These are phyloP conservation scores for Apistogramma diplotaenia DNA, from an alignment of 2,113 vertebrate genomes.

Conservation along the genomic window DNA sequence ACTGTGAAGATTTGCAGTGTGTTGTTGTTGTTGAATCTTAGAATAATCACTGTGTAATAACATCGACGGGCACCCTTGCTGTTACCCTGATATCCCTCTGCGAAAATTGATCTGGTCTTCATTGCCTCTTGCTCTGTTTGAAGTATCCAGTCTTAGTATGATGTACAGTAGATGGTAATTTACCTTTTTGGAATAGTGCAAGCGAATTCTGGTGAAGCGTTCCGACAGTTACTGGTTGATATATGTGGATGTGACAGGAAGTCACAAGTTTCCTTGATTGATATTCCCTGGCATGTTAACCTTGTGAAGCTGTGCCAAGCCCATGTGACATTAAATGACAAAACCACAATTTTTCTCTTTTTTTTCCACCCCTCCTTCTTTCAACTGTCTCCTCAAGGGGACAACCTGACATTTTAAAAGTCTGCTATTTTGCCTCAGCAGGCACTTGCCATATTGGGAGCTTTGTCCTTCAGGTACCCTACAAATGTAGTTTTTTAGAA, in stretches of 20 bases:
- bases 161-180: slow-evolving; percentile 38
- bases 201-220: slow-evolving; percentile 24
- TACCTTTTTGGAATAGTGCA: slow-evolving; percentile 21
- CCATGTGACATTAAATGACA: slow-evolving; percentile 64
- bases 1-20: slow-evolving; percentile 40
- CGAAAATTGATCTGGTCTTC: slow-evolving; percentile 44
- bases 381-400: slow-evolving; percentile 58
- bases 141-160: slow-evolving; percentile 41
- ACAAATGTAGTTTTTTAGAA: slow-evolving; percentile 3
- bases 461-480: slow-evolving; percentile 56
- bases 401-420: slow-evolving; percentile 66
- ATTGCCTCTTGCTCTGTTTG: slow-evolving; percentile 28
- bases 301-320: slow-evolving; percentile 55
- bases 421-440: slow-evolving; percentile 68
- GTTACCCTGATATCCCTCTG: slow-evolving; percentile 40
- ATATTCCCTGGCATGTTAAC: slow-evolving; percentile 66
- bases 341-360: slow-evolving; percentile 39
- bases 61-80: slow-evolving; percentile 36
- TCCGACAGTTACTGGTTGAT: slow-evolving; percentile 42
- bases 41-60: slow-evolving; percentile 62
- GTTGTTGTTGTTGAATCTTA: slow-evolving; percentile 38
- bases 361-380: background rate
- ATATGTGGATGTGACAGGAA: slow-evolving; percentile 58
- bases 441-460: slow-evolving; percentile 39
- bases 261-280: slow-evolving; percentile 58